Evolutionary conservation across 2,113 vertebrate genomes (phyloP).

Genomic region (Paratilapia polleni): DNA sequence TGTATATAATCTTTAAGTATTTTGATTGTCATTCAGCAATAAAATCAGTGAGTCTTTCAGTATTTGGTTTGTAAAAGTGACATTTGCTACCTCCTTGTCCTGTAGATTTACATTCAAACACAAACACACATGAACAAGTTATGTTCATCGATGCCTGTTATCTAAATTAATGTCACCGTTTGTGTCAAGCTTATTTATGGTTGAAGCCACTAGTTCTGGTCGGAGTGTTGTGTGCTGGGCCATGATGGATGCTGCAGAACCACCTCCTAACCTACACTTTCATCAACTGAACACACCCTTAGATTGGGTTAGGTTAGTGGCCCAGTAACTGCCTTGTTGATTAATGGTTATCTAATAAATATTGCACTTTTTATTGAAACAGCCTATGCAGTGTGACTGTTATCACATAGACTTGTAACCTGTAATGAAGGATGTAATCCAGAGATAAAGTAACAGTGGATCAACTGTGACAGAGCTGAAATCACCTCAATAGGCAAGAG

Average conservation of each 20-base stretch:
- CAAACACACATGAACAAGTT: background rate
- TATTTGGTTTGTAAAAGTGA: conserved; percentile 57
- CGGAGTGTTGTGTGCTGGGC: background rate
- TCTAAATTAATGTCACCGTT: background rate
- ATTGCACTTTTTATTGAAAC: conserved; percentile 44
- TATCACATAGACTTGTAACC: background rate
- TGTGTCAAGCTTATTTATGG: conserved; percentile 13
- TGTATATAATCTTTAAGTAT: background rate
- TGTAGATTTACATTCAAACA: conserved; percentile 54
- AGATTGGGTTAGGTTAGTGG: conserved; percentile 11
- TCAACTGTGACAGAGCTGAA: background rate
- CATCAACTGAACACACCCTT: background rate
- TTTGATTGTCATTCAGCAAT: conserved; percentile 76
- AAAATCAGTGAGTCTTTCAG: conserved; percentile 24
- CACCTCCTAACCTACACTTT: background rate
- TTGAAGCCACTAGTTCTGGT: conserved; percentile 13
- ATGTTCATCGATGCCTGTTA: background rate
- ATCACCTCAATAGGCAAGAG: conserved; percentile 9
- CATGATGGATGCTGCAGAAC: background rate
- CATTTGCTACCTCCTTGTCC: background rate
- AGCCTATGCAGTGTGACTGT: conserved; percentile 9
- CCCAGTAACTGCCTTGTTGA: conserved; percentile 2
- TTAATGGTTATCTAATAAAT: conserved; percentile 19
- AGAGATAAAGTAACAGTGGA: background rate
- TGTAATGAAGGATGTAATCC: background rate